Evolutionary conservation across 1,140 invertebrate species (phyloP), one percentile per base, ranked within the genome.

Genomic region (Belonocnema kinseyi): DNA sequence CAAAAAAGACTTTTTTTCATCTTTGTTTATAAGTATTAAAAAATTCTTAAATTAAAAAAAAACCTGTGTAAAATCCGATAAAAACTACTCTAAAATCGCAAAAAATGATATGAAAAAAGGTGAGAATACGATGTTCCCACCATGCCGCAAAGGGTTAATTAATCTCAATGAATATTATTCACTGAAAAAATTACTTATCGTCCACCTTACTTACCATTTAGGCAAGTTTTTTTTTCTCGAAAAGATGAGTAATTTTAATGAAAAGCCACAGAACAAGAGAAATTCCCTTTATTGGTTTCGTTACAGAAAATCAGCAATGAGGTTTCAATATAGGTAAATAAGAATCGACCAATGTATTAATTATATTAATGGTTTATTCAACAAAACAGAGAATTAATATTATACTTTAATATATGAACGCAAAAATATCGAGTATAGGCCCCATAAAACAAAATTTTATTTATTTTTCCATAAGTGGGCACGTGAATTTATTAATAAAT

Each of bases 131-230:
- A n/a, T n/a, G n/a, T n/a, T n/a, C n/a, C n/a, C n/a, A n/a, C n/a
- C n/a, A n/a, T n/a, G n/a, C n/a, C n/a, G n/a, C n/a, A n/a, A n/a
- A n/a, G n/a, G n/a, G n/a, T 76, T 46, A 51, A 71, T 5, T 50
- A 33, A 73, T 50, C 73, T 81, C 50, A 71, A 78, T 77, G 77
- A 75, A 76, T 72, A 54, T 73, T 61, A 50, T 40, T 75, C 52
- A 76, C 58, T 54, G 46, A 56, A 70, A 61, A 58, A n/a, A 76
- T 73, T 77, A 74, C 46, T 76, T 79, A 72, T 50, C 71, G 50
- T 79, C 83, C 82, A 85, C 86, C 82, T 90, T 89, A 91, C 86
- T 90, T 91, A 90, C 88, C 80, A 85, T 80, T 82, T 79, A 88
- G 88, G 86, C 88, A 89, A 89, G 86, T 86, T 82, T 80, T 26